Evolutionary conservation across 2,888 invertebrate genomes (phyloP), one percentile per base, ranked within the genome.

Genomic region (Willowsia nigromaculata): DNA sequence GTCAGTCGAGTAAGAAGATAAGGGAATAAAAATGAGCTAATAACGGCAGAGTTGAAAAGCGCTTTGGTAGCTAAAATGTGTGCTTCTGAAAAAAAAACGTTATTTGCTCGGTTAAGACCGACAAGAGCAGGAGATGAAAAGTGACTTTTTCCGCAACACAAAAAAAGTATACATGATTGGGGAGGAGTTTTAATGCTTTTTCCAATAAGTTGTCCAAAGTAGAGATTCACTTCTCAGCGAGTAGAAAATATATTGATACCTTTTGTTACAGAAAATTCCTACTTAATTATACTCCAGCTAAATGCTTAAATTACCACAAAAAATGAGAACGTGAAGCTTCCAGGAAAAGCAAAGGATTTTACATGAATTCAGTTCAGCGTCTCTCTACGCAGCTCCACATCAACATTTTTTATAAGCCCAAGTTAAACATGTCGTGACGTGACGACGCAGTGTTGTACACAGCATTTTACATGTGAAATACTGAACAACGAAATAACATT

Each of bases 31-130:
- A 68, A 68, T 68, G 33, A 68, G 65, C 37, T 68, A 68, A 68
- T 68, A 68, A 68, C 65, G 37, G 65, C 9, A 25, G 37, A 68
- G 37, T 37, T 37, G 65, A 68, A 68, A 68, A n/a, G 37, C 18
- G 33, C 37, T 68, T n/a, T 68, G 37, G 7, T 7, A 37, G 33
- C 65, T 15, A 22, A 7, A 37, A n/a, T n/a, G n/a, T n/a, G n/a
- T n/a, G n/a, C n/a, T n/a, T n/a, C n/a, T n/a, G n/a, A 37, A 68
- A n/a, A 7, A n/a, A 13, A 1, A 4, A 50, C 15, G 50, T n/a
- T 50, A 13, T 50, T n/a, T 50, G 50, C n/a, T 0, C 1, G 6
- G 0, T 50, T 50, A 18, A 11, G 18, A 50, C 50, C 65, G 33
- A 33, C 18, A 11, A 37, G 15, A 37, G 18, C 6, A 15, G 33